phyloP scores from a whole-genome alignment of 2,888 invertebrate species.

The Noctua fimbriata region DNA sequence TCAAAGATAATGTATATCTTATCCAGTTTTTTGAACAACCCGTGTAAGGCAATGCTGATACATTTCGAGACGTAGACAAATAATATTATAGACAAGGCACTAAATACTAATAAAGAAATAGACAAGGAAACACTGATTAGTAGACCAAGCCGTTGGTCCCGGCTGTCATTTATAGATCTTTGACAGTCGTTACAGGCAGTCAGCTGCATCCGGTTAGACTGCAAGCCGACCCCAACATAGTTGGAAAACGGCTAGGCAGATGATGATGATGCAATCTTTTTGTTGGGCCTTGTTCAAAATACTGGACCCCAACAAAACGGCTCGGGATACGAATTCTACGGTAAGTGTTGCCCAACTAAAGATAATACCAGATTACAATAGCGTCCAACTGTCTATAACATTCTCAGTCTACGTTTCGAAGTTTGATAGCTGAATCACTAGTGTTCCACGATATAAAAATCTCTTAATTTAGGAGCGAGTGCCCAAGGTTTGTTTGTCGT shows the following conservation, averaged over 20 bases:
- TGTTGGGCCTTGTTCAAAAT: neutral
- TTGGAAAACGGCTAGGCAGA: neutral
- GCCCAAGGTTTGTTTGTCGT: conserved; percentile 31
- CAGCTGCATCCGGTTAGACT: neutral
- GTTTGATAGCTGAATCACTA: conserved; percentile 1
- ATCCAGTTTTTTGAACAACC: conserved; percentile 26
- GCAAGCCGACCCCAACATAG: neutral
- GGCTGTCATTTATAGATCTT: neutral
- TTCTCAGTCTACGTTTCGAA: neutral
- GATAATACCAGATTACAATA: neutral
- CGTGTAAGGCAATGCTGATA: neutral
- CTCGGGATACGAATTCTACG: neutral
- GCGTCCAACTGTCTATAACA: neutral
- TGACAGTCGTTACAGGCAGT: neutral
- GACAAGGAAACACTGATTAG: neutral
- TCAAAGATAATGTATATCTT: conserved; percentile 22
- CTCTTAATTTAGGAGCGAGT: conserved; percentile 15
- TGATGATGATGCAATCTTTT: neutral
- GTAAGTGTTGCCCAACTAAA: neutral
- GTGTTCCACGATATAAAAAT: conserved; percentile 3
- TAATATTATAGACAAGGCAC: neutral
- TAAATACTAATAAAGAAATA: neutral
- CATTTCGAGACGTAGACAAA: neutral
- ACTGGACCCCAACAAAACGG: neutral
- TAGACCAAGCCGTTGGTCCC: neutral